These are phyloP conservation scores for Hemaris fuciformis DNA, from an alignment of 2,888 invertebrate genomes.

Conservation along the genomic window DNA sequence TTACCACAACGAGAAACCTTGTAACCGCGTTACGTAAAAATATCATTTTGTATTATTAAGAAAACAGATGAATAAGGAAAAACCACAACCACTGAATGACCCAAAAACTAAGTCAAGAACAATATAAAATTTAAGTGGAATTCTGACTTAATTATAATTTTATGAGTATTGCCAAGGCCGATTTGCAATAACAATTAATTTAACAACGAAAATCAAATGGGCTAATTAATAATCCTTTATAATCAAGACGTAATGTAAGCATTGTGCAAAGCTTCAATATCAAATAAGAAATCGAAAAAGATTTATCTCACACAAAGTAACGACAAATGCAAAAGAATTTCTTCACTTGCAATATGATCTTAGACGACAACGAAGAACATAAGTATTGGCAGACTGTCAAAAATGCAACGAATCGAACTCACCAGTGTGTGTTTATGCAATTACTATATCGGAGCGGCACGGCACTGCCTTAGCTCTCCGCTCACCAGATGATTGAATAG, in stretches of 20 bases:
- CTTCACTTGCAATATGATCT: conserved; percentile 16
- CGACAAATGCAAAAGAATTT: not conserved
- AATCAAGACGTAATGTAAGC: too few species aligned
- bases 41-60: not conserved
- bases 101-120: conserved; percentile 35
- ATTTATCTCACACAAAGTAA: not conserved
- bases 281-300: not conserved
- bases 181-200: not conserved
- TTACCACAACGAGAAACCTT: conserved; percentile 1
- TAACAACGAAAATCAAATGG: not conserved
- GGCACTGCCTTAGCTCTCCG: conserved; percentile 24
- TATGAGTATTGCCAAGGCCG: not conserved
- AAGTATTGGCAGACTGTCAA: conserved; percentile 71
- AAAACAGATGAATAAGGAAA: conserved; percentile 26
- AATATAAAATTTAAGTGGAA: not conserved
- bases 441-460: conserved; percentile 16
- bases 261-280: not conserved
- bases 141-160: not conserved
- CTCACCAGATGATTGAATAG: conserved; percentile 44
- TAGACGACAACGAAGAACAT: not conserved
- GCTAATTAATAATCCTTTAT: not conserved
- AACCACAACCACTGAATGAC: conserved; percentile 33
- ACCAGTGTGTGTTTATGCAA: conserved; percentile 14
- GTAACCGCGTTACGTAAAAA: not conserved
- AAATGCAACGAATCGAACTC: conserved; percentile 57